Evolutionary conservation across 2,888 invertebrate genomes (phyloP), one percentile per base, ranked within the genome.

Genomic region (Patella pellucida): DNA sequence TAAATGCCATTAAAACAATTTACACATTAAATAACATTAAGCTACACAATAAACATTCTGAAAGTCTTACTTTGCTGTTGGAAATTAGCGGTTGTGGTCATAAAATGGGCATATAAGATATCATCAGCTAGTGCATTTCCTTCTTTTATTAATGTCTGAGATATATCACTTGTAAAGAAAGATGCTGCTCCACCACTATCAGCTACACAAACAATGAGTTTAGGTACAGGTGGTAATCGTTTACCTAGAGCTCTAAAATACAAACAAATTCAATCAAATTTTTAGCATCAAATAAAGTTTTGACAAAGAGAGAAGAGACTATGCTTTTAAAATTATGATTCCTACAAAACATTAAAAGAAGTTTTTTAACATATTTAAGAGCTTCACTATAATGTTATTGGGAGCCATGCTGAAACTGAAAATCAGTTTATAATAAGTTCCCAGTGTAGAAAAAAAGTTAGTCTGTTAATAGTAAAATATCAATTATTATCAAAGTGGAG

Each of bases 61-160:
- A 68, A 31, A 31, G 69, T 91, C 93, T 92, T 91, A 96, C 96
- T 95, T 93, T 97, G 96, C 84, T 95, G 95, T 91, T 95, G 95
- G 85, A 95, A 95, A 81, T 95, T 95, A 16, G 95, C 94, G 1
- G 96, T 95, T 77, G 96, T 96, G 0, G 97, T 97, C 93, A 97
- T 96, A 91, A 97, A 98, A 92, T 96, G 96, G 0, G 96, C 97
- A 78, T 95, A 95, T 52, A 97, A 93, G 19, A 62, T 62, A 76
- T 95, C 92, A 91, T 97, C 97, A 4, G 98, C 97, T 16, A 96
- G 94, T 0, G 96, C 95, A 91, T 97, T 97, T 50, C 98, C 98
- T 85, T 97, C 97, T 0, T 96, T 96, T 81, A 97, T 96, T 83
- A 98, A 93, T 87, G 95, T 94, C 92, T 97, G 97, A 76, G 96